phyloP scores from a whole-genome alignment of 2,113 vertebrate genomes.

The Tyto alba region DNA sequence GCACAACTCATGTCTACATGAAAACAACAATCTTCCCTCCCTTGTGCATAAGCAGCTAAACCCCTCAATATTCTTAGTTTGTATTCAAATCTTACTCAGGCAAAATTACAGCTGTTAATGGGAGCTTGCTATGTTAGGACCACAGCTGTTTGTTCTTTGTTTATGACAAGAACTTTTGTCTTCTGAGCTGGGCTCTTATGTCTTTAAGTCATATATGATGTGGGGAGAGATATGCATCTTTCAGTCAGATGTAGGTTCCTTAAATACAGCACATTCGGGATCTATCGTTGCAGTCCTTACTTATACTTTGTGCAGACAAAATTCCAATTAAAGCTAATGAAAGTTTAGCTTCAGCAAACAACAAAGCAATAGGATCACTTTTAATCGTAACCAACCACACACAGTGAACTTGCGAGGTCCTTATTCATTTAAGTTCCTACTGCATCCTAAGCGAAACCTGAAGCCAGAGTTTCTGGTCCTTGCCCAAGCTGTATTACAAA shows the following conservation, averaged over 20 bases:
- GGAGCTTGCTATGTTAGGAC: neutral
- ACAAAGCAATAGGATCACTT: neutral
- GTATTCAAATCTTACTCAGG: neutral
- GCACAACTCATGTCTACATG: neutral
- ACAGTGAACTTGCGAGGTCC: rapidly evolving
- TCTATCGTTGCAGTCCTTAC: neutral
- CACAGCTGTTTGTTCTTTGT: neutral
- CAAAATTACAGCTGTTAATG: neutral
- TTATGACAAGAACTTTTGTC: neutral
- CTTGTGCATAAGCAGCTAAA: neutral
- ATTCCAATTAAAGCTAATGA: neutral
- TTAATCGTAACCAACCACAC: neutral
- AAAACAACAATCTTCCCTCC: neutral
- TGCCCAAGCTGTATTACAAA: neutral
- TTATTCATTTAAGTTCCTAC: neutral
- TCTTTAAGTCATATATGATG: neutral
- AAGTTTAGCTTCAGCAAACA: neutral
- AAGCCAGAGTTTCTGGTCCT: neutral
- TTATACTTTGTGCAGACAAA: neutral
- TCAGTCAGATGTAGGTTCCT: neutral
- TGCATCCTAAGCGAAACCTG: neutral
- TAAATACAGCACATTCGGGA: neutral
- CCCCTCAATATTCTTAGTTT: neutral
- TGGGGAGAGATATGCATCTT: neutral
- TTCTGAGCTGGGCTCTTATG: neutral